Evolutionary conservation across 2,888 invertebrate genomes (phyloP).

Genomic region (Tanytarsus gracilentus): DNA sequence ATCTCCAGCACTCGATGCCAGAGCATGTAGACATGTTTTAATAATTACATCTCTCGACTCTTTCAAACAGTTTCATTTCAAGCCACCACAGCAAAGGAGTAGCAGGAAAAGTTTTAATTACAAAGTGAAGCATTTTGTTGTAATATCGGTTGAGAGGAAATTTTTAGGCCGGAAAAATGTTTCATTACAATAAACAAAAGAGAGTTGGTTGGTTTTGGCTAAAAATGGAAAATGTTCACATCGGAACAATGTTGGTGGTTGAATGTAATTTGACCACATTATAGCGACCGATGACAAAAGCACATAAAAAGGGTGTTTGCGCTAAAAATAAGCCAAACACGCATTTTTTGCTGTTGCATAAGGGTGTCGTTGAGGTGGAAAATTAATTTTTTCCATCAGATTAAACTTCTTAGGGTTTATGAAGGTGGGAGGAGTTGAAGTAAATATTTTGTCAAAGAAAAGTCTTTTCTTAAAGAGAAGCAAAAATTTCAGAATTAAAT

Average conservation of each 20-base stretch:
- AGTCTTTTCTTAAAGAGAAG: too few species aligned
- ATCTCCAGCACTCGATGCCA: too few species aligned
- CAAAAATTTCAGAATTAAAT: too few species aligned
- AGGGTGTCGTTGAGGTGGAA: background rate
- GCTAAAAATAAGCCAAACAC: background rate
- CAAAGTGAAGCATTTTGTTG: conserved; percentile 5
- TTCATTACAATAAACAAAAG: background rate
- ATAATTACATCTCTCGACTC: conserved; percentile 6
- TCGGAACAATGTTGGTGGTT: conserved; percentile 1
- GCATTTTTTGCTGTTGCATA: background rate
- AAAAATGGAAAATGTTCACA: too few species aligned
- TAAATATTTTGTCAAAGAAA: too few species aligned
- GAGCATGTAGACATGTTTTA: conserved; percentile 13
- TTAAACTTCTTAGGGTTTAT: conserved; percentile 4
- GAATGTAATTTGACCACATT: conserved; percentile 4
- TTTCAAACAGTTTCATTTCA: background rate
- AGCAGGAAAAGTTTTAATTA: conserved; percentile 9
- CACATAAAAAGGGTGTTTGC: background rate
- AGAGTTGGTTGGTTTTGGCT: background rate
- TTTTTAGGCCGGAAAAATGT: background rate
- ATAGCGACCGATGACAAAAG: background rate
- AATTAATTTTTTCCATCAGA: conserved; percentile 9
- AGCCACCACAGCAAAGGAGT: background rate
- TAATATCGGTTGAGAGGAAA: background rate
- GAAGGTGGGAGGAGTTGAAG: too few species aligned